Conservation (phyloP, 2,888 invertebrate genomes). For the Mythimna ferrago region DNA sequence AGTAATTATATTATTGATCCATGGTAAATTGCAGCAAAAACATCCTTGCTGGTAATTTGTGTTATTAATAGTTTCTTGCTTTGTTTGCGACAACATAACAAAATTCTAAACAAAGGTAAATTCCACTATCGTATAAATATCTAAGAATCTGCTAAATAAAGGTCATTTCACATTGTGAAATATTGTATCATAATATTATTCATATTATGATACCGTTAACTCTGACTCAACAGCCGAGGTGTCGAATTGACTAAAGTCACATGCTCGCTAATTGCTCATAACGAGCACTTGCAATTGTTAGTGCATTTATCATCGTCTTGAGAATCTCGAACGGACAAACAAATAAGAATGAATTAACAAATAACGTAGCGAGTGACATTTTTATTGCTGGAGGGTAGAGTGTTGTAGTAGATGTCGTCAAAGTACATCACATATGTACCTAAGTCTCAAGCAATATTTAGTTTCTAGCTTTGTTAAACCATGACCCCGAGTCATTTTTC, state of each 20-base stretch:
- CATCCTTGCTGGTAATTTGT: slow-evolving; percentile 5
- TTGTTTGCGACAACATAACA: neutral
- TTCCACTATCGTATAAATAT: slow-evolving; percentile 20
- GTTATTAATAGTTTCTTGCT: neutral
- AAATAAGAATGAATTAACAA: slow-evolving; percentile 32
- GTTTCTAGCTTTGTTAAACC: too few species aligned
- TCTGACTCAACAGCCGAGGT: slow-evolving; percentile 70
- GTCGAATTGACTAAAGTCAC: slow-evolving; percentile 76
- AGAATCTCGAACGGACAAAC: slow-evolving; percentile 44
- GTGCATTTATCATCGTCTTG: slow-evolving; percentile 70
- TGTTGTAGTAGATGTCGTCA: slow-evolving; percentile 3
- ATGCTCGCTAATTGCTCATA: slow-evolving; percentile 78
- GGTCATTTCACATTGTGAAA: slow-evolving; percentile 42
- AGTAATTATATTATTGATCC: slow-evolving; percentile 12
- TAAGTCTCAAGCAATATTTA: neutral
- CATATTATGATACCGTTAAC: slow-evolving; percentile 47
- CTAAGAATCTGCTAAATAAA: slow-evolving; percentile 6
- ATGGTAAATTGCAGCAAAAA: neutral
- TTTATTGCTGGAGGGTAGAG: slow-evolving; percentile 24
- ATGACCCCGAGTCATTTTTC: too few species aligned
- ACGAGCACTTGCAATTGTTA: slow-evolving; percentile 80
- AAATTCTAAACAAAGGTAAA: neutral
- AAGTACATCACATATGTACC: neutral
- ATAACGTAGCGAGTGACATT: slow-evolving; percentile 16
- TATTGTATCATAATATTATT: slow-evolving; percentile 41